Base-by-base conservation (phyloP, 2,888 invertebrate species). In the Euzophera pinguis region DNA sequence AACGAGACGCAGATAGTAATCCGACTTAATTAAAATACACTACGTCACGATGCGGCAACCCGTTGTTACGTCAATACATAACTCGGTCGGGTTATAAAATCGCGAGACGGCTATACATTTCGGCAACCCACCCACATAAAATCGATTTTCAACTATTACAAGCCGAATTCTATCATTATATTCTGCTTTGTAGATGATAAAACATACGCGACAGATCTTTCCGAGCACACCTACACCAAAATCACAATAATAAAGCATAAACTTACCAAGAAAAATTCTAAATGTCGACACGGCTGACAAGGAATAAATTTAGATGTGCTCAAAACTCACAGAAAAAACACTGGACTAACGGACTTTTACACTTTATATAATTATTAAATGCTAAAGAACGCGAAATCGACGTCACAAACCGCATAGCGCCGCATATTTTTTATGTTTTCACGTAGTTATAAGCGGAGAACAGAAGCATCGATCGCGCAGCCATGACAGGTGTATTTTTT, bases 401-500 rank as follows among this genome's bases (percentile, higher is more conserved):
- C 67, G 71, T 75, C 64, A 67, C 75, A 73, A 62, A 71, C 64
- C 69, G 73, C 66, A 73, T 71, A 64, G 65, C 75, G 71, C 78
- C 76, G 75, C 83, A 84, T 84, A 85, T 81, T 88, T 81, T 78
- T 77, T 70, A 77, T 76, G 78, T 84, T 86, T 87, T 84, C 73
- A 74, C 80, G 78, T 75, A 17, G 73, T 78, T 81, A 82, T 84
- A 76, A 80, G 67, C 75, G 71, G 73, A 72, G 70, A 69, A 73
- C 73, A 66, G 13, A 37, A 75, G 64, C 79, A 89, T 89, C 87
- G 89, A 89, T 89, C 86, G 85, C 71, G 80, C 61, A 75, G 86
- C 88, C 89, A 89, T 89, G 89, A 87, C 88, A 88, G 87, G 75
- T 79, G 73, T 73, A 72, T 73, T 83, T 81, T 85, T 80, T 69